A percentile compares a stretch with the other conserved stretches of the same genome.
These are phyloP conservation scores for Psittacula derbiana DNA, from an alignment of 2,797 vertebrate genomes.

Conservation along the genomic window DNA sequence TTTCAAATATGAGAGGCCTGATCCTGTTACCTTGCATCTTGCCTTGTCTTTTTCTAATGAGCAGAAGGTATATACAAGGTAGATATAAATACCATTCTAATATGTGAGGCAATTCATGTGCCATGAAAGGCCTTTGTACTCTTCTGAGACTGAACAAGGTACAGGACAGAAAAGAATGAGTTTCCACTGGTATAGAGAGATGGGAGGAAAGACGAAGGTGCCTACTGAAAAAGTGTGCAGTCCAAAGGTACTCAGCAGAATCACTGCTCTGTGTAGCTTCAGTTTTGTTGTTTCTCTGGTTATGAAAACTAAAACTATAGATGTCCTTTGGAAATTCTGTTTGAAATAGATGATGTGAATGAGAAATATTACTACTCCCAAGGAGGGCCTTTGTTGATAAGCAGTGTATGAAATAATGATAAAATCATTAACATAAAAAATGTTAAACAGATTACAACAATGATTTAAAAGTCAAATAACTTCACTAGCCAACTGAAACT, in stretches of 20 bases:
- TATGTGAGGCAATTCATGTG: not conserved
- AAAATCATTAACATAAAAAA: too few relatives aligned
- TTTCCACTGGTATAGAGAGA: not conserved
- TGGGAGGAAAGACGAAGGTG: fast-evolving
- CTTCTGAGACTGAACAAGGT: not conserved
- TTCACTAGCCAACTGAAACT: not conserved
- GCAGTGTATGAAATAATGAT: not conserved
- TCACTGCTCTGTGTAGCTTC: not conserved
- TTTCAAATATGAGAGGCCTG: not conserved
- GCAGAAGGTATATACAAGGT: not conserved
- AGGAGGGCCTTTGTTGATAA: not conserved
- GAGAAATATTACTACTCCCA: not conserved
- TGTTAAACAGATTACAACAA: not conserved
- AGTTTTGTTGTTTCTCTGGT: not conserved
- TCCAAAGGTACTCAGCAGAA: not conserved
- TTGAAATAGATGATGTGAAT: not conserved
- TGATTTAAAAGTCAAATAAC: not conserved
- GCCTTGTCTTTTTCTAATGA: not conserved
- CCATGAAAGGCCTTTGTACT: not conserved
- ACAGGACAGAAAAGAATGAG: not conserved
- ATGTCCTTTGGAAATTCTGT: not conserved
- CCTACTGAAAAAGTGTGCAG: not conserved
- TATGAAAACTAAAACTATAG: not conserved
- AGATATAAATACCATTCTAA: not conserved
- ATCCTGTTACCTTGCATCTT: not conserved